Base-by-base conservation (phyloP, 1,140 invertebrate genomes). In the Chymomyza costata region DNA sequence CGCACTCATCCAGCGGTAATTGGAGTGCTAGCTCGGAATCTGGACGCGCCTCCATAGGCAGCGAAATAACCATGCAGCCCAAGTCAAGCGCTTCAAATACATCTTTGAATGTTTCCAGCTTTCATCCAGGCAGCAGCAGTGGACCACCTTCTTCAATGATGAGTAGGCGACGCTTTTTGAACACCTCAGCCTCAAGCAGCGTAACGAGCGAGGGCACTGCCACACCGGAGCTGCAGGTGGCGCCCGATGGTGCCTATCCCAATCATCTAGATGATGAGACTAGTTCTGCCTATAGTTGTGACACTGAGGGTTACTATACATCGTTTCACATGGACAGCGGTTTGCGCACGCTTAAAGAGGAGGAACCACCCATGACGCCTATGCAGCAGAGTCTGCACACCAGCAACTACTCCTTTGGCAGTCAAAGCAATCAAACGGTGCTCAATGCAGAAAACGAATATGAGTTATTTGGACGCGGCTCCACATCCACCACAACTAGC, bases 291-390 rank as follows among this genome's bases (percentile, higher is more conserved):
- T 97, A 97, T 86, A 97, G 95, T 3, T 95, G 96, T 73, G 97
- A 98, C 83, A 97, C 96, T 8, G 97, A 98, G 86, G 96, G 97
- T 7, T 98, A 98, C 85, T 98, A 97, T 85, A 98, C 97, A 0
- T 97, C 95, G 7, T 98, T 98, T 87, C 95, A 98, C 83, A 92
- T 96, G 88, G 97, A 98, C 85, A 97, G 95, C 47, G 97, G 96
- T 1, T 85, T 98, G 34, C 95, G 95, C 84, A 94, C 93, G 0
- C 85, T 93, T 10, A 92, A 93, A 82, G 93, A 94, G 84, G 93
- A 95, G 86, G 93, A 94, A 81, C 90, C 90, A 0, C 90, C 90
- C 0, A 86, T 89, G 40, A 90, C 90, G 2, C 90, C 90, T 3
- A 68, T 92, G 65, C 91, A 91, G 73, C 88, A 88, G 13, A 90